A percentile compares a stretch with the other conserved stretches of the same genome.
Conservation (phyloP, 2,797 vertebrate genomes). For the Bufotes viridis region DNA sequence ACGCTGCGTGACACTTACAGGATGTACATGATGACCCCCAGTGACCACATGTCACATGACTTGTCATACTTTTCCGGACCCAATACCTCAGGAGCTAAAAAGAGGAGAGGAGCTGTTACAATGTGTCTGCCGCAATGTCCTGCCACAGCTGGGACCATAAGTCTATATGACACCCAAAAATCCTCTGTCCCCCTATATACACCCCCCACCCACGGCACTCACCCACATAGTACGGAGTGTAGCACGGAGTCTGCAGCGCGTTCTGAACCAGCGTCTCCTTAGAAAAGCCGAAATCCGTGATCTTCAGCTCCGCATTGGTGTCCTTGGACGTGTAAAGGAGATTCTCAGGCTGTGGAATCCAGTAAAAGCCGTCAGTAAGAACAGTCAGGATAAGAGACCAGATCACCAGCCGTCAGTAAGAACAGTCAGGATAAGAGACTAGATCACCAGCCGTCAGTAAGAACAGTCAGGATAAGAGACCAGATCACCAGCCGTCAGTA, state of each 20-base stretch:
- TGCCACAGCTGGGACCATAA: too few species aligned
- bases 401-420: too few species aligned
- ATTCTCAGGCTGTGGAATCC: conserved; percentile 88
- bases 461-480: background rate
- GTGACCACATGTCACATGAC: conserved; percentile 99
- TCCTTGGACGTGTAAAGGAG: conserved; percentile 91
- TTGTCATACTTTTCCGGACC: conserved; percentile 99
- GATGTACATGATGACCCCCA: conserved; percentile 98
- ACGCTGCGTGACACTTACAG: conserved; percentile 83
- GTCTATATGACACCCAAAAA: background rate
- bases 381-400: background rate
- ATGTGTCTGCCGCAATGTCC: background rate
- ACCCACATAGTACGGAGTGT: conserved; percentile 99
- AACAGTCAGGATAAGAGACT: background rate
- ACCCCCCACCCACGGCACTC: conserved; percentile 67
- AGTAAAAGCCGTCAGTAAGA: background rate
- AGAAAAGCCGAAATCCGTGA: conserved; percentile 98
- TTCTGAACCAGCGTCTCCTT: conserved; percentile 95
- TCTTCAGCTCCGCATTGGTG: conserved; percentile 84
- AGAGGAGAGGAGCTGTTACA: background rate
- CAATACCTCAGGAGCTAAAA: conserved; percentile 93
- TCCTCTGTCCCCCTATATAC: background rate
- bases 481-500: background rate
- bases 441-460: background rate
- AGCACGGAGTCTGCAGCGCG: conserved; percentile 94